These are phyloP conservation scores for Tor tambroides DNA, from an alignment of 2,113 vertebrate species.

Conservation along the genomic window DNA sequence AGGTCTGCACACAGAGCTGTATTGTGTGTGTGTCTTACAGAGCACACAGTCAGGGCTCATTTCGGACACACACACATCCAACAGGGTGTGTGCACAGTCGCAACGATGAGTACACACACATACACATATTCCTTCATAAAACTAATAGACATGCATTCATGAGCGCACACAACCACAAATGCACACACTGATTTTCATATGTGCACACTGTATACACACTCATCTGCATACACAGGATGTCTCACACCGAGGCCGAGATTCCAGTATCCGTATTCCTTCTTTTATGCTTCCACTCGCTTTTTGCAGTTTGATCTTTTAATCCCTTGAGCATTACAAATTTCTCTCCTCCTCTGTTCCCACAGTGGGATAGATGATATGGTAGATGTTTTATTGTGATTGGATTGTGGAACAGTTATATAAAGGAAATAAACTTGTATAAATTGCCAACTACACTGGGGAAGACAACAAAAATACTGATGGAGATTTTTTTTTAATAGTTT, in stretches of 20 bases:
- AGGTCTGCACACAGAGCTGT: conserved; percentile 79
- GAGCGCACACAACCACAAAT: conserved; percentile 23
- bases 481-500: background rate
- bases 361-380: conserved; percentile 43
- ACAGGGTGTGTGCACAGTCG: conserved; percentile 40
- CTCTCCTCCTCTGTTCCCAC: conserved; percentile 51
- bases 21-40: conserved; percentile 73
- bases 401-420: conserved; percentile 25
- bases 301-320: conserved; percentile 42
- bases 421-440: conserved; percentile 18
- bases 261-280: conserved; percentile 34
- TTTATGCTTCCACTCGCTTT: conserved; percentile 41
- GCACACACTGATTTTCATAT: conserved; percentile 49
- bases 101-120: conserved; percentile 38
- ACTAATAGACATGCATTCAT: conserved; percentile 44
- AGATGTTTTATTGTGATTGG: conserved; percentile 54
- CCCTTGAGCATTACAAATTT: conserved; percentile 39
- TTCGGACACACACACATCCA: conserved; percentile 54
- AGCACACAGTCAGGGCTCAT: conserved; percentile 70
- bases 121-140: conserved; percentile 28
- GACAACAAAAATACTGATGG: background rate
- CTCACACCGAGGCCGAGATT: conserved; percentile 56
- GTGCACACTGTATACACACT: conserved; percentile 15
- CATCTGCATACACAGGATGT: conserved; percentile 63
- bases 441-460: conserved; percentile 10